Conservation (phyloP, 2,797 vertebrate species). For the Sebastes kiyomatsui region DNA sequence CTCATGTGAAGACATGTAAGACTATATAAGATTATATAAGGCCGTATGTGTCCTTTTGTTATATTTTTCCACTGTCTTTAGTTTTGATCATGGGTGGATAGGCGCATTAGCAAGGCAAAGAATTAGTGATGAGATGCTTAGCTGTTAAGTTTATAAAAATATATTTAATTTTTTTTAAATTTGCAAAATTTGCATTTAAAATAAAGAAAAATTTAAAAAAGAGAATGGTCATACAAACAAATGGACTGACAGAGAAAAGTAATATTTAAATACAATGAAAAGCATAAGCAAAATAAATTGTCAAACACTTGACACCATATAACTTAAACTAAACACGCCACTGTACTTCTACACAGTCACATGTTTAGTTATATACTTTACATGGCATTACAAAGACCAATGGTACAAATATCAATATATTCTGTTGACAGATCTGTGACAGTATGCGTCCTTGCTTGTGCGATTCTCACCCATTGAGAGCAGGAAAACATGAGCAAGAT, state of each 20-base stretch:
- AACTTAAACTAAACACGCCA: background rate
- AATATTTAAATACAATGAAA: no score
- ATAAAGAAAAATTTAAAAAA: no score
- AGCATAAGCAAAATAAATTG: no score
- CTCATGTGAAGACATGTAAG: background rate
- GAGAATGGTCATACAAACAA: no score
- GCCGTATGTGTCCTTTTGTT: background rate
- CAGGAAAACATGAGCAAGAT: slow-evolving; percentile 19
- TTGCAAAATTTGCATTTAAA: fast-evolving
- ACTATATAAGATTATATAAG: background rate
- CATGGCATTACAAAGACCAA: background rate
- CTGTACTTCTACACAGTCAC: background rate
- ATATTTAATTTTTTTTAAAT: no score
- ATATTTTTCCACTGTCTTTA: background rate
- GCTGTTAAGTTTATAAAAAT: background rate
- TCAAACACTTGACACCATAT: no score
- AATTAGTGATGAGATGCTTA: background rate
- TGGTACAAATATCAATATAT: background rate
- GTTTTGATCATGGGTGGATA: background rate
- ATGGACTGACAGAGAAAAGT: no score
- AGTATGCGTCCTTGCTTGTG: background rate
- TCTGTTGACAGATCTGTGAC: background rate
- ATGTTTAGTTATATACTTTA: background rate
- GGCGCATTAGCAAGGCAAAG: background rate
- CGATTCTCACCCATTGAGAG: background rate